Base-by-base conservation (phyloP, 1,140 invertebrate genomes). In the Brachionus calyciflorus region DNA sequence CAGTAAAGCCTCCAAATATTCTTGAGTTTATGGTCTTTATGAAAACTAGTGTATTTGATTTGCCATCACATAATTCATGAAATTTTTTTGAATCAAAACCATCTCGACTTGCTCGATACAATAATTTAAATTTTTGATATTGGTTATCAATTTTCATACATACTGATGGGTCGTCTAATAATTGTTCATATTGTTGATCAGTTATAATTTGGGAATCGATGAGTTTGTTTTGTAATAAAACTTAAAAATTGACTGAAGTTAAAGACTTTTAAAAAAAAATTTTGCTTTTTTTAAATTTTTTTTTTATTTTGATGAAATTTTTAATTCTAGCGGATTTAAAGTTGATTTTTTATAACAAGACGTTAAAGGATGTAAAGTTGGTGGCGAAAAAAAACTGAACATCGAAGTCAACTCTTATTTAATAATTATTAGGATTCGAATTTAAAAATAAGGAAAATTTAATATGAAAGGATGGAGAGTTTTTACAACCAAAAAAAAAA, bases 1-100 rank as follows among this genome's bases (percentile, higher is more conserved):
- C 14, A 10, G 77, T 77, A 21, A 78, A 80, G 4, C 79, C 79
- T 33, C 79, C 79, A 69, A 76, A 80, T 19, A 79, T 69, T 37
- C 44, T 77, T 2, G 53, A 69, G 49, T 41, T 33, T 10, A 68
- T 63, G 14, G 78, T 78, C 21, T 70, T 69, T n/a, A 77, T 24
- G 19, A 79, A 63, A 12, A 73, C 78, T 19, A 80, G 70, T n/a
- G 79, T 80, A n/a, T 78, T 78, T 1, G 77, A 77, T 12, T 78
- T 26, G 24, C 57, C 76, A 55, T 79, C 73, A 63, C 78, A 79
- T 30, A 68, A 53, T n/a, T 65, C 37, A 44, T 80, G 79, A 53
- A 80, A 80, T 1, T 26, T 57, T 2, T 41, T 44, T 24, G 77
- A 53, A 17, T 46, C 37, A 65, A 65, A 78, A 0, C 78, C 78